Evolutionary conservation across 2,888 invertebrate genomes (phyloP).

Genomic region (Pherbina coryleti): DNA sequence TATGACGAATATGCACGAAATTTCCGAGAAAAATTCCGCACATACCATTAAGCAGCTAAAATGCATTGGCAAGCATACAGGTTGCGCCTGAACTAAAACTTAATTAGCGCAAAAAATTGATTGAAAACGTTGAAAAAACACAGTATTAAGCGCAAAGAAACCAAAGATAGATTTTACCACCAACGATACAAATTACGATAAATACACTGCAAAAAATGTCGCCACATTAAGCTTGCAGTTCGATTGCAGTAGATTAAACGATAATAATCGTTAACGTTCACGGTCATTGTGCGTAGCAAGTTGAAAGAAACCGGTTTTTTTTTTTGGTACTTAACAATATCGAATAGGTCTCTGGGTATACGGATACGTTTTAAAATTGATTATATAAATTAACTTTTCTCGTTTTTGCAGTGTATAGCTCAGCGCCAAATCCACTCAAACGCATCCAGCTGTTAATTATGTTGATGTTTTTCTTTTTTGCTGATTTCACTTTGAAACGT

Average conservation of each 20-base stretch:
- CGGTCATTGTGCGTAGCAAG: too few relatives aligned
- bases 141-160: background rate
- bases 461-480: background rate
- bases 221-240: too few relatives aligned
- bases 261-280: too few relatives aligned
- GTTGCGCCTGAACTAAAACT: background rate
- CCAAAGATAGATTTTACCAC: background rate
- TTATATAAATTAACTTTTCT: too few relatives aligned
- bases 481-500: constrained; percentile 1
- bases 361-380: too few relatives aligned
- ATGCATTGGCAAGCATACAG: background rate
- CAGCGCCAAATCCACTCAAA: background rate
- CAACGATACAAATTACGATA: background rate
- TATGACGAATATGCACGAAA: background rate
- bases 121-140: background rate
- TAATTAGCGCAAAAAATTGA: constrained; percentile 2
- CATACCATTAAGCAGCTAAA: background rate
- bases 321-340: too few relatives aligned
- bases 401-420: constrained; percentile 5
- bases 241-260: too few relatives aligned
- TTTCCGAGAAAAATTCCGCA: background rate
- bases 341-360: too few relatives aligned
- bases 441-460: constrained; percentile 7
- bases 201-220: background rate
- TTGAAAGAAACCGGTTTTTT: too few relatives aligned